Evolutionary conservation across 1,140 invertebrate genomes (phyloP).

Genomic region (Colletes gigas): DNA sequence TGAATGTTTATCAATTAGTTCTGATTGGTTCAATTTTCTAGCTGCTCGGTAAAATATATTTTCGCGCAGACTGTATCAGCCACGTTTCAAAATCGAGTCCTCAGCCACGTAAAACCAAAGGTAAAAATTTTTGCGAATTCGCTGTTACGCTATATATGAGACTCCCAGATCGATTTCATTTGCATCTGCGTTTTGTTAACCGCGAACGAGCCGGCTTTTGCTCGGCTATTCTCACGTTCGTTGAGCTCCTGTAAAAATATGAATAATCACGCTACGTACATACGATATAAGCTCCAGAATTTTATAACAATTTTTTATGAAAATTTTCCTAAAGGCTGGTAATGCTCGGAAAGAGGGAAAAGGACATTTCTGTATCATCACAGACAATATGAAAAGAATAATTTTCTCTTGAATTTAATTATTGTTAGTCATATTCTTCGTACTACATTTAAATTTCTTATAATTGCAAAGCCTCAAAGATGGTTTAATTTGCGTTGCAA

Average conservation of each 20-base stretch:
- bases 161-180: constrained; percentile 26
- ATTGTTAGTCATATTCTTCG: too few species aligned
- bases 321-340: background rate
- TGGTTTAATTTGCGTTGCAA: too few species aligned
- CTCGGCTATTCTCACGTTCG: background rate
- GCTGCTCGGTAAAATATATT: constrained; percentile 5
- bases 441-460: too few species aligned
- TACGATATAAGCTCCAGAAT: background rate
- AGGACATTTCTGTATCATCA: too few species aligned
- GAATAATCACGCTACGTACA: background rate
- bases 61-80: background rate
- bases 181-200: constrained; percentile 33
- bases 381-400: too few species aligned
- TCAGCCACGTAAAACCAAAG: constrained; percentile 1
- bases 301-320: background rate
- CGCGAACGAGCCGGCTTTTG: background rate
- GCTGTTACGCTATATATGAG: background rate
- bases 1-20: background rate
- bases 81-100: background rate
- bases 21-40: background rate
- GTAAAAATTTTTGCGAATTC: constrained; percentile 5
- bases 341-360: background rate
- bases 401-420: too few species aligned
- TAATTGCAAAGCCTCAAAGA: too few species aligned
- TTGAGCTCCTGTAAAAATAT: background rate